phyloP scores from a whole-genome alignment of 2,888 invertebrate genomes.

The Nephrotoma guestfalica region DNA sequence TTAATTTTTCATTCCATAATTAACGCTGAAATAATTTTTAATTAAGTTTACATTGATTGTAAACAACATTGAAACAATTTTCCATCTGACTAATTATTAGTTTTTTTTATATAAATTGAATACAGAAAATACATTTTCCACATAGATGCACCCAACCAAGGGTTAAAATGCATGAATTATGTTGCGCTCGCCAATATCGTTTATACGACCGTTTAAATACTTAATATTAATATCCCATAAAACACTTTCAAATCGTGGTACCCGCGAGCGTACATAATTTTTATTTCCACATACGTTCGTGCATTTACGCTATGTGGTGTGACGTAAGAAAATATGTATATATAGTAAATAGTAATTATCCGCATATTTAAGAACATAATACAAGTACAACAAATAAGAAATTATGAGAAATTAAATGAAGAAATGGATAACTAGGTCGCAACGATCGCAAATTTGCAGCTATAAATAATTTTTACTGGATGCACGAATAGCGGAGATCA shows the following conservation, averaged over 20 bases:
- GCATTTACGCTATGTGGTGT: neutral
- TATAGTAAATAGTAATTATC: neutral
- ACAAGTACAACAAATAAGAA: neutral
- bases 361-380: neutral
- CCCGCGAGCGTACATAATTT: neutral
- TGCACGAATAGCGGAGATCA: neutral
- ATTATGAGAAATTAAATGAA: neutral
- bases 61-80: neutral
- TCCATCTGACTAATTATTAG: neutral
- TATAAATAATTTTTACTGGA: neutral
- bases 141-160: neutral
- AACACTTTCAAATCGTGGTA: neutral
- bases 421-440: neutral
- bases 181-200: neutral
- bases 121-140: neutral
- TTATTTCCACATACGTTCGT: neutral
- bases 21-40: neutral
- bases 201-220: neutral
- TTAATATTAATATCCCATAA: neutral
- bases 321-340: neutral
- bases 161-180: neutral
- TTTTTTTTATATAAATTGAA: neutral
- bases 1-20: neutral
- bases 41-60: neutral
- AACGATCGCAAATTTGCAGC: neutral